Base-by-base conservation (phyloP, 2,797 vertebrate genomes). In the Malacoraja senta region DNA sequence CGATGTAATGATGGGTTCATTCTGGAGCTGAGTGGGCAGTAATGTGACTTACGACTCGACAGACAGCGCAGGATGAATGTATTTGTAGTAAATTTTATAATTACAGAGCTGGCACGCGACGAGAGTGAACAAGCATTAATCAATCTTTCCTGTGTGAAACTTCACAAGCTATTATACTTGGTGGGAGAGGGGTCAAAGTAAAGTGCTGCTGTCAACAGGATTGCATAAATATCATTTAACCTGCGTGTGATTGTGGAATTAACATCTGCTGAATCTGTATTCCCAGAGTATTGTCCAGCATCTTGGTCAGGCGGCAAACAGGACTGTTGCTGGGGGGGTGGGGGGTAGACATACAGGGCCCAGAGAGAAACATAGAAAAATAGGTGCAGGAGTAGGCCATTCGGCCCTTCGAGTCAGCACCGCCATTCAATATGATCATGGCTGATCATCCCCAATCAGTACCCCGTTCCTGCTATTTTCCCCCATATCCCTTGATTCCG, bases 1-100 rank as follows among this genome's bases (percentile, higher is more conserved):
- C n/a, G n/a, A 68, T 38, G 84, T 19, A 68, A 68, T 88, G 63
- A 32, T 88, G 63, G 21, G n/a, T 88, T 88, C 63, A 88, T n/a
- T 32, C n/a, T 88, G 65, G 17, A 68, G 84, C 63, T 88, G 84
- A 88, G 84, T 63, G 13, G 44, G 53, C 81, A 32, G 68, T 88
- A 68, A 68, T 68, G n/a, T 68, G 63, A 88, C 65, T 88, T 88
- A 68, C 35, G n/a, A 68, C 65, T 8, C 65, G 63, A 0, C 84
- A 68, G 61, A 35, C 35, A 86, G 35, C 63, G 35, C 29, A 63
- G 58, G 17, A 35, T 68, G 61, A 35, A 68, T 88, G n/a, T 68
- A 88, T 68, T 68, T 88, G 58, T 88, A 24, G 29, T 63, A 88
- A 65, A 68, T 88, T 35, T 88, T 88, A 88, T 68, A 88, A 88